These are phyloP conservation scores for Micrastur ruficollis DNA, from an alignment of 2,797 vertebrate genomes.

Conservation along the genomic window DNA sequence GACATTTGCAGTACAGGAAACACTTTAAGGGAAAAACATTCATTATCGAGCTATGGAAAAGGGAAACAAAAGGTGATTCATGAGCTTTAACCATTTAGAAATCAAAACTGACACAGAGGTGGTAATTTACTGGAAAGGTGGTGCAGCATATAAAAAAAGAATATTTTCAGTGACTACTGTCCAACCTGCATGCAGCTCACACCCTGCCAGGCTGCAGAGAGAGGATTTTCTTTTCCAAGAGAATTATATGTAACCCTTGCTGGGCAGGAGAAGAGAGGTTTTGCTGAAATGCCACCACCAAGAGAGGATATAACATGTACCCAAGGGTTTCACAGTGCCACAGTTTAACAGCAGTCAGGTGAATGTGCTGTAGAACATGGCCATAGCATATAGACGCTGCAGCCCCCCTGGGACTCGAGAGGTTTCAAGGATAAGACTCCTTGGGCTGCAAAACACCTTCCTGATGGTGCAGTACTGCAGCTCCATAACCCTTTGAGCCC, in stretches of 20 bases:
- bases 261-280: not conserved
- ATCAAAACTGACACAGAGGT: not conserved
- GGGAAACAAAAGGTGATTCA: constrained; percentile 25
- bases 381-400: not conserved
- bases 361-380: not conserved
- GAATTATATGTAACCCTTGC: not conserved
- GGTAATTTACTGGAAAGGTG: not conserved
- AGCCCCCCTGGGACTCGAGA: fast-evolving
- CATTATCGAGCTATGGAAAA: not conserved
- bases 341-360: not conserved
- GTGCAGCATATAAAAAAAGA: not conserved
- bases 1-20: not conserved
- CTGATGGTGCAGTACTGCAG: not conserved
- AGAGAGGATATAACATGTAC: fast-evolving
- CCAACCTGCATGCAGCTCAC: not conserved
- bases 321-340: not conserved
- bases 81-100: not conserved
- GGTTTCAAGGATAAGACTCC: not conserved
- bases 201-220: not conserved
- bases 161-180: not conserved
- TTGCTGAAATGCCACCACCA: not conserved
- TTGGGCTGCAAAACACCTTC: not conserved
- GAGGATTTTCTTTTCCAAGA: not conserved
- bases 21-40: not conserved
- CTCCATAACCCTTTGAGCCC: not conserved